Evolutionary conservation across 2,888 invertebrate genomes (phyloP), one percentile per base, ranked within the genome.

Genomic region (Taenaris catops): DNA sequence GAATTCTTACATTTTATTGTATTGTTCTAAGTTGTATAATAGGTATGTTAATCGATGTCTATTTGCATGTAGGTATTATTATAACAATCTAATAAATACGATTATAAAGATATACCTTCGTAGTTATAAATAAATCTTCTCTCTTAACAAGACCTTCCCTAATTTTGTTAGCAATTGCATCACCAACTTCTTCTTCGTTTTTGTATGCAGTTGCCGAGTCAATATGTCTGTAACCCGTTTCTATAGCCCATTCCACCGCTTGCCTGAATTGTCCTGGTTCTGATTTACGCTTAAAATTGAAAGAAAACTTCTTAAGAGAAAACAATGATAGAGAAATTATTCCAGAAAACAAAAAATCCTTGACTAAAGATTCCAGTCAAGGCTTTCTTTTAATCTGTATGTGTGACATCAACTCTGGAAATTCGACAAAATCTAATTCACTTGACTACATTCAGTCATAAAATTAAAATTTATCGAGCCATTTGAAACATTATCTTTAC

Each of bases 71-170:
- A 8, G 11, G 18, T 1, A 7, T 9, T 8, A 5, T 9, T 8
- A 2, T 19, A 11, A 6, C 10, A 7, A 10, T 5, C 9, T 4
- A 7, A 1, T 2, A 18, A 29, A 21, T 21, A 19, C 2, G 8
- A 3, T 19, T 19, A 8, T 10, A 19, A 14, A 14, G 14, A 5
- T 20, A 14, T 19, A 88, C 89, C 75, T 89, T 89, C 3, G 89
- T 89, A 1, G 89, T 89, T 20, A 89, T 55, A 65, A 89, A 89
- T 6, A 89, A 44, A 7, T 89, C 79, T 3, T 86, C 75, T 31
- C 89, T 66, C 4, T 63, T 79, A 0, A 89, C 75, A 0, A 68
- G 45, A 1, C 87, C 88, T 23, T 78, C 64, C 9, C 76, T 65
- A 2, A 89, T 88, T 49, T 86, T 86, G 14, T 75, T 76, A 8